Evolutionary conservation across 2,797 vertebrate genomes (phyloP).

Genomic region (Rhincodon typus): DNA sequence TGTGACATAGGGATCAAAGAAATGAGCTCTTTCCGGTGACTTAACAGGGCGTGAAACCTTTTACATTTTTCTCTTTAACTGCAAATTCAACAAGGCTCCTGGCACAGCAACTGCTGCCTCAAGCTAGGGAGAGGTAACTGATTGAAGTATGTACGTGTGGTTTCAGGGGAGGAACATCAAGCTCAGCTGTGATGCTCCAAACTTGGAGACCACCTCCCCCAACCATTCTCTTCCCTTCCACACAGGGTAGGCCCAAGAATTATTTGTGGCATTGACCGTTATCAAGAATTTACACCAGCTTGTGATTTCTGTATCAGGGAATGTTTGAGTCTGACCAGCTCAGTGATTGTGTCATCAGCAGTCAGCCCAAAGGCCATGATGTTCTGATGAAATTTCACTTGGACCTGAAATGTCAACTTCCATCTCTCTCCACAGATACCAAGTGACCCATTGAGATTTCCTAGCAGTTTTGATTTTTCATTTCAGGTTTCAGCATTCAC

Average conservation of each 20-base stretch:
- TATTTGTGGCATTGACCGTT: background rate
- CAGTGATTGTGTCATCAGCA: background rate
- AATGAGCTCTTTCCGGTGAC: background rate
- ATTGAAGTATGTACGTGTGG: background rate
- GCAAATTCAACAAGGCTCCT: background rate
- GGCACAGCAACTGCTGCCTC: background rate
- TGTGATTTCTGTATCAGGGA: background rate
- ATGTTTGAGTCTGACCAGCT: background rate
- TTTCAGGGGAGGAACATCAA: background rate
- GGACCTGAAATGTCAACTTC: no score
- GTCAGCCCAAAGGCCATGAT: background rate
- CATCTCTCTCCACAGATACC: no score
- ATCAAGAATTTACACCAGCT: background rate
- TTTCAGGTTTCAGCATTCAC: no score
- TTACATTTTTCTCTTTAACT: background rate
- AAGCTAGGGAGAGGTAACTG: background rate
- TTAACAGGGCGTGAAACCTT: background rate
- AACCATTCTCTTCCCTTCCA: background rate
- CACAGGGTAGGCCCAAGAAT: no score
- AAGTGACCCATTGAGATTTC: no score
- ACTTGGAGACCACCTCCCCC: background rate
- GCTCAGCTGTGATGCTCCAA: background rate
- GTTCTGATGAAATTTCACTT: no score
- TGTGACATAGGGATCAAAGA: background rate
- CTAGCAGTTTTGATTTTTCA: no score